phyloP scores from a whole-genome alignment of 2,888 invertebrate species.

The Darwinula stevensoni region DNA sequence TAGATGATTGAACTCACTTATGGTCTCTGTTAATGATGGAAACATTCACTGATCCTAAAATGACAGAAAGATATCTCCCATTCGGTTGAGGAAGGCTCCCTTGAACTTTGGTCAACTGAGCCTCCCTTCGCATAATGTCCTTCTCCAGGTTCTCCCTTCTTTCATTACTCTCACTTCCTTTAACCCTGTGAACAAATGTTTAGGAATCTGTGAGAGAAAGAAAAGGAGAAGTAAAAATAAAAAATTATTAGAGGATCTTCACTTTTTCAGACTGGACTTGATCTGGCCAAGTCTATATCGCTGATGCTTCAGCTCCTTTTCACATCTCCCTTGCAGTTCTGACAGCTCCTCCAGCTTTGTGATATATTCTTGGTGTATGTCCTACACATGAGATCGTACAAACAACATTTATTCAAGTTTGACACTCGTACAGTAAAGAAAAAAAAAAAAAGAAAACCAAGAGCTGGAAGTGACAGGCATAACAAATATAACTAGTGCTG shows the following conservation, averaged over 20 bases:
- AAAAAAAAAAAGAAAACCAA: no score
- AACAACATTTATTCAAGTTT: no score
- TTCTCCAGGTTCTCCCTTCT: conserved; percentile 28
- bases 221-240: neutral
- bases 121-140: conserved; percentile 49
- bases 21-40: conserved; percentile 80
- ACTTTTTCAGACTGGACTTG: conserved; percentile 39
- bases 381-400: no score
- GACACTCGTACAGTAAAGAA: no score
- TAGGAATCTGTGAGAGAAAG: conserved; percentile 1
- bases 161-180: conserved; percentile 15
- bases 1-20: conserved; percentile 50
- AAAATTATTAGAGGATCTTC: neutral
- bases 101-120: conserved; percentile 66
- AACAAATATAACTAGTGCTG: no score
- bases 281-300: conserved; percentile 63
- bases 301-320: conserved; percentile 66
- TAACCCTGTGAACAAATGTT: conserved; percentile 7
- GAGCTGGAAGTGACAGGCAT: no score
- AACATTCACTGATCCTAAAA: conserved; percentile 88
- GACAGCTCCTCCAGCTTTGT: conserved; percentile 55
- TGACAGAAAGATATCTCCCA: conserved; percentile 70
- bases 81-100: conserved; percentile 69
- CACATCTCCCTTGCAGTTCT: conserved; percentile 52
- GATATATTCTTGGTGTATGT: conserved; percentile 24